Evolutionary conservation across 2,797 vertebrate species (phyloP), one percentile per base, ranked within the genome.

Genomic region (Ptychobarbus kaznakovi): DNA sequence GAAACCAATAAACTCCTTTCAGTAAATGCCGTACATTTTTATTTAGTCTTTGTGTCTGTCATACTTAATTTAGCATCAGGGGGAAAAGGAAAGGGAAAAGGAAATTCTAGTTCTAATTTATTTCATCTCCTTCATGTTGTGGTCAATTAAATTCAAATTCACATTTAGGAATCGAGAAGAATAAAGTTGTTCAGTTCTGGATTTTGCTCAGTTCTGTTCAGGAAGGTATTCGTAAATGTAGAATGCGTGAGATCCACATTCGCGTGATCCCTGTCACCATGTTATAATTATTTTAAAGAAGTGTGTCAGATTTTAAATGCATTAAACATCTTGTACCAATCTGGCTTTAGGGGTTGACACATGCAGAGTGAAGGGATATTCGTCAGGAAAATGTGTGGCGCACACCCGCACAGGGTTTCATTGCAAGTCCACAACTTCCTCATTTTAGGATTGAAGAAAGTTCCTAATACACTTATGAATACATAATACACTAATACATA

Each of bases 21-120:
- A 61, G 11, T 5, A 61, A 32, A 32, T 32, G 32, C 32, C 32
- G 32, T 32, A 3, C 2, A 32, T 32, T 32, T 32, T 32, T 32
- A 32, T 32, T 97, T 97, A 97, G 95, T 96, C 95, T 95, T 95
- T 96, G 94, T 95, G 94, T 96, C 95, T 97, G 95, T 97, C 95
- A 95, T 96, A 95, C 95, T 96, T 95, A 95, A 96, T 96, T 96
- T 96, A 94, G 94, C 93, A 95, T 93, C 95, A 92, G 93, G 69
- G 80, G 46, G n/a, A 46, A 56, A 61, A 56, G 38, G 18, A 79
- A 78, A 46, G 76, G 28, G 51, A 70, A 32, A 32, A 32, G 32
- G 2, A 32, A 32, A 32, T 32, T 32, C 32, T 32, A 32, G 32
- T 32, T 32, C 32, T 32, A 32, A 53, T 53, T 53, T 53, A 16